Evolutionary conservation across 1,140 invertebrate genomes (phyloP).

Genomic region (Tribolium madens): DNA sequence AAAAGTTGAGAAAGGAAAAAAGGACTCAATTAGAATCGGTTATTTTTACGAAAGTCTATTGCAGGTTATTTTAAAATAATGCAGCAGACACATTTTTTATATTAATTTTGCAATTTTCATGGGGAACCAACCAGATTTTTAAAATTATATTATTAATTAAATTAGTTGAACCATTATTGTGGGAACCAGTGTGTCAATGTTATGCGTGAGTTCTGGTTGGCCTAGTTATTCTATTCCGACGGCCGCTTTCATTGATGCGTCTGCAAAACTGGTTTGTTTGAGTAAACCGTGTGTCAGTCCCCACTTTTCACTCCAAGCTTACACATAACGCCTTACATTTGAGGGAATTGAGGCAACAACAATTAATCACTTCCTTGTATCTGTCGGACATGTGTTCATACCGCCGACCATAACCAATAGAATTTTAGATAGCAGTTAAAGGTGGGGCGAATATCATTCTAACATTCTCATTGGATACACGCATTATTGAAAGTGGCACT

Average conservation of each 20-base stretch:
- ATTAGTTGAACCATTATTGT: no score
- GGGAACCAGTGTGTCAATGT: no score
- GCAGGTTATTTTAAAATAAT: no score
- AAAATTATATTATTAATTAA: no score
- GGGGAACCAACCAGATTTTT: no score
- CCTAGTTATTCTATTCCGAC: background rate
- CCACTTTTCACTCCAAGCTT: background rate
- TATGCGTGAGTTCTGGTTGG: background rate
- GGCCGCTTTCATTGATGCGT: background rate
- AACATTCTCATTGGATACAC: constrained; percentile 41
- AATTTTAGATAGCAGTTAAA: constrained; percentile 44
- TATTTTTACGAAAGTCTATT: no score
- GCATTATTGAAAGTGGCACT: constrained; percentile 27
- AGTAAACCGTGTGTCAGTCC: background rate
- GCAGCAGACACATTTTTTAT: no score
- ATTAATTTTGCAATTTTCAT: no score
- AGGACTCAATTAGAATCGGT: no score
- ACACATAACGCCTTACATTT: constrained; percentile 1
- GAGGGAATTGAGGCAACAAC: constrained; percentile 16
- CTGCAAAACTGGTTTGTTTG: background rate
- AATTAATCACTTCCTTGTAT: constrained; percentile 41
- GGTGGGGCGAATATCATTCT: constrained; percentile 36
- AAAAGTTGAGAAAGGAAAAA: no score
- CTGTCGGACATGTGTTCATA: constrained; percentile 38
- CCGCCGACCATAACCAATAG: constrained; percentile 40